phyloP scores from a whole-genome alignment of 1,140 invertebrate species.

The Bombus waltoni region DNA sequence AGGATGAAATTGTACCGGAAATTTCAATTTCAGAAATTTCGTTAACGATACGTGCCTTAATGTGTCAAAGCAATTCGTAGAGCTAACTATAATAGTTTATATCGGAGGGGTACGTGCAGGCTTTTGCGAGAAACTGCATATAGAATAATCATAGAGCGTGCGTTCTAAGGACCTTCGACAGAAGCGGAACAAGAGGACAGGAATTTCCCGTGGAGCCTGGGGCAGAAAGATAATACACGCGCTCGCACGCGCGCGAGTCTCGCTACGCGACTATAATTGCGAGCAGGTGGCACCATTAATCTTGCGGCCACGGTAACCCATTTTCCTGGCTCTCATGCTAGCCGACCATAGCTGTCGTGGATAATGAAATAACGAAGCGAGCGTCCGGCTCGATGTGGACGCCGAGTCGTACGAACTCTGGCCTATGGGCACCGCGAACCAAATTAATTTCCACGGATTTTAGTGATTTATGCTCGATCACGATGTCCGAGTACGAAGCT shows the following conservation, averaged over 20 bases:
- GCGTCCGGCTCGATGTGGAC: not conserved
- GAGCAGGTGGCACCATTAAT: slow-evolving; percentile 76
- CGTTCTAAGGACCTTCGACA: not conserved
- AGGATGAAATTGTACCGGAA: too few species aligned
- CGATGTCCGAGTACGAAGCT: not conserved
- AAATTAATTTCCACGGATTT: slow-evolving; percentile 56
- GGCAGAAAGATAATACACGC: slow-evolving; percentile 23
- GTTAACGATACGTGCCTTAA: too few species aligned
- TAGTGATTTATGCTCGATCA: slow-evolving; percentile 29
- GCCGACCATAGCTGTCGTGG: slow-evolving; percentile 41
- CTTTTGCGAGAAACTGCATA: not conserved
- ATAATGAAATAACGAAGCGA: slow-evolving; percentile 71
- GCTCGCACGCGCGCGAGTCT: slow-evolving; percentile 28
- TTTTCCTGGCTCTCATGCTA: slow-evolving; percentile 59
- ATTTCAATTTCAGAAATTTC: too few species aligned
- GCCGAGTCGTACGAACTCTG: not conserved
- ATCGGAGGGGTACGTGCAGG: too few species aligned
- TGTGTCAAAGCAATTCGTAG: too few species aligned
- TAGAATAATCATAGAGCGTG: not conserved
- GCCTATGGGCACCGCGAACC: slow-evolving; percentile 19
- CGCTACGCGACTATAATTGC: slow-evolving; percentile 69
- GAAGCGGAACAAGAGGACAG: not conserved
- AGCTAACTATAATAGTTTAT: too few species aligned
- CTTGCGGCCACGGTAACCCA: slow-evolving; percentile 72
- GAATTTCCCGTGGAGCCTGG: slow-evolving; percentile 19